These are phyloP conservation scores for Promerops cafer DNA, from an alignment of 2,113 vertebrate species.

Conservation along the genomic window DNA sequence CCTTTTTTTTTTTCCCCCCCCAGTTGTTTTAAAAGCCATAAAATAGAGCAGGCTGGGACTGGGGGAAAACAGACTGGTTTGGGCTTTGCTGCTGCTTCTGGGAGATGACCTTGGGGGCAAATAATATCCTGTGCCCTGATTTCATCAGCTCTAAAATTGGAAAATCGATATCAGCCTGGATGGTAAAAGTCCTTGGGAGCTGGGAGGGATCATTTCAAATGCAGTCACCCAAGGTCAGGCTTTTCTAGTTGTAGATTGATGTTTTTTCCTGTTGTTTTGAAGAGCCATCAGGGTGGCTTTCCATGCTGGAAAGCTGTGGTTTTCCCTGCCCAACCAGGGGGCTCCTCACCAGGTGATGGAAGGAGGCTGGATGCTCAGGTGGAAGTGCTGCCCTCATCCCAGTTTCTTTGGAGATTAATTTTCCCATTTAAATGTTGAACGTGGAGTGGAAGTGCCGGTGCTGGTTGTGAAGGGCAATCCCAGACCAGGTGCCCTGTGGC, in stretches of 20 bases:
- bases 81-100: not conserved
- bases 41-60: not conserved
- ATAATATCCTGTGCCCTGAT: not conserved
- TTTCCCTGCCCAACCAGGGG: accelerated
- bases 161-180: not conserved
- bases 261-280: not conserved
- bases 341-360: not conserved
- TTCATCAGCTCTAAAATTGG: not conserved
- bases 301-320: not conserved
- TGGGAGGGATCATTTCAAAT: not conserved
- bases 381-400: not conserved
- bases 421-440: not conserved
- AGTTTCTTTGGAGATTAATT: not conserved
- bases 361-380: not conserved
- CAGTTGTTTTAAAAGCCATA: not conserved
- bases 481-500: not conserved
- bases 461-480: not conserved
- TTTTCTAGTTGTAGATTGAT: not conserved
- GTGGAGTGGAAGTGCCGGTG: accelerated
- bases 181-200: not conserved
- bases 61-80: not conserved
- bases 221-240: not conserved
- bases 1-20: accelerated
- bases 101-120: not conserved
- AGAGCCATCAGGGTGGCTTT: not conserved